phyloP scores from a whole-genome alignment of 2,113 vertebrate genomes.

The Alligator sinensis region DNA sequence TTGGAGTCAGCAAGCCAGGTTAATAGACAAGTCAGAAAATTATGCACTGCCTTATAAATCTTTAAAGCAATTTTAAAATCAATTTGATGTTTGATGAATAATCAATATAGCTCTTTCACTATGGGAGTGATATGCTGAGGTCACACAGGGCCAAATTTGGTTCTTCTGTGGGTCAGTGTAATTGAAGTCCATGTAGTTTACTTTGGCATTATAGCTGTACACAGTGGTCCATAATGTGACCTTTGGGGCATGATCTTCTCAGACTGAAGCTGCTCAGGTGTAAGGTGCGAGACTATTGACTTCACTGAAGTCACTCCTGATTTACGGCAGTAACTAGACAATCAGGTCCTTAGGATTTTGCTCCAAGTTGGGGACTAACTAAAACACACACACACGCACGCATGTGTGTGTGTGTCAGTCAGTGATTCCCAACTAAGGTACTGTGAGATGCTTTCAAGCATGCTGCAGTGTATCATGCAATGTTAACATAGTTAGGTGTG shows the following conservation, averaged over 20 bases:
- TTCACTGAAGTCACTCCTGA: background rate
- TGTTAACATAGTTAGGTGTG: no score
- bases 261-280: background rate
- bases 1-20: constrained; percentile 73
- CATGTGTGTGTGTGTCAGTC: background rate
- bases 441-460: no score
- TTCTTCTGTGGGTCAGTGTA: background rate
- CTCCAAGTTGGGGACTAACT: constrained; percentile 22
- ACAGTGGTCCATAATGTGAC: background rate
- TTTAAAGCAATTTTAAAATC: constrained; percentile 79
- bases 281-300: background rate
- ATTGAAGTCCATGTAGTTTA: constrained; percentile 1
- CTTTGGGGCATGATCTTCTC: background rate
- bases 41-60: constrained; percentile 63
- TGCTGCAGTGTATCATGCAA: no score
- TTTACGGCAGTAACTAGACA: no score
- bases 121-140: constrained; percentile 60
- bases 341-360: background rate
- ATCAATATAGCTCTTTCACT: constrained; percentile 48
- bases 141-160: constrained; percentile 23
- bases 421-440: no score
- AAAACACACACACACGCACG: constrained; percentile 68
- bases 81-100: constrained; percentile 74
- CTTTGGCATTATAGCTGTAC: background rate
- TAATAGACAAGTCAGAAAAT: constrained; percentile 70